Conservation (phyloP, 2,888 invertebrate species). For the Tortricodes alternella region DNA sequence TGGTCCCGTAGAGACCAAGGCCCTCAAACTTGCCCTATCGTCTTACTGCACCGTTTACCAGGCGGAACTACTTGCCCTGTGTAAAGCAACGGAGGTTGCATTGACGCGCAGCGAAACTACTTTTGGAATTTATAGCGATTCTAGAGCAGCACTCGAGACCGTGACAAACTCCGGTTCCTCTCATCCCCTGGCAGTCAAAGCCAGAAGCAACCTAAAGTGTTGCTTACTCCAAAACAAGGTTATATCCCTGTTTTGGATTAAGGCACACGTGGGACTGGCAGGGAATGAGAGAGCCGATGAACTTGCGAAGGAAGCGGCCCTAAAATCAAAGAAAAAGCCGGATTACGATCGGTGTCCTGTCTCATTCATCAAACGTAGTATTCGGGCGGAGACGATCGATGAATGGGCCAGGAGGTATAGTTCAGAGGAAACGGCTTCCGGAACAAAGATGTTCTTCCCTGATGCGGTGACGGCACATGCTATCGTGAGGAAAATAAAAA, state of each 20-base stretch:
- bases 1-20: neutral
- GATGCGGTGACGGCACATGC: neutral
- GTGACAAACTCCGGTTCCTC: neutral
- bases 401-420: neutral
- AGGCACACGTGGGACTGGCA: neutral
- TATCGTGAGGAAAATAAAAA: neutral
- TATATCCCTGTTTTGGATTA: neutral
- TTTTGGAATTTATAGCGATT: neutral
- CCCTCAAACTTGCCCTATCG: neutral
- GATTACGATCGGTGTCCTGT: slow-evolving; percentile 1
- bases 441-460: neutral
- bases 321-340: neutral
- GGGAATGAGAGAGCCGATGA: slow-evolving; percentile 1
- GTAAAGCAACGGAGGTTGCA: neutral
- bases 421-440: neutral
- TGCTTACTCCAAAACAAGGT: neutral
- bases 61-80: neutral
- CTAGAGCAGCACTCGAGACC: neutral
- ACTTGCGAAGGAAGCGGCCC: neutral
- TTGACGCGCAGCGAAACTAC: neutral
- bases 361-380: neutral
- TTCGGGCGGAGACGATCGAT: neutral
- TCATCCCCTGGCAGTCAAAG: neutral
- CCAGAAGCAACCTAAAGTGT: neutral
- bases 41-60: slow-evolving; percentile 7